Conservation (phyloP, 1,140 invertebrate species). For the Heliconius hermathena region DNA sequence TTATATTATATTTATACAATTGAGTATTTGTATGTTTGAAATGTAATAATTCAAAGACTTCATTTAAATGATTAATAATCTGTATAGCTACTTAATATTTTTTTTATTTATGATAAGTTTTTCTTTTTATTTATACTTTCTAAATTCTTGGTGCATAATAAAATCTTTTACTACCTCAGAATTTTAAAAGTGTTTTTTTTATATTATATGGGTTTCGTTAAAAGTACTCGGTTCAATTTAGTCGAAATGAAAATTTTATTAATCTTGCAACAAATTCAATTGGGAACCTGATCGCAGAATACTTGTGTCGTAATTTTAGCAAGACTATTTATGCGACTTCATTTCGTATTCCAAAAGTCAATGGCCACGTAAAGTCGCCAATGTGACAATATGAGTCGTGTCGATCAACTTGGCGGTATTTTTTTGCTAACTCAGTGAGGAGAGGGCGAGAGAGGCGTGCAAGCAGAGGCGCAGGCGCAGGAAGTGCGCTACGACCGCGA, state of each 20-base stretch:
- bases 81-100: too few relatives aligned
- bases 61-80: too few relatives aligned
- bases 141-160: neutral
- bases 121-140: neutral
- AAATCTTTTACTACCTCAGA: neutral
- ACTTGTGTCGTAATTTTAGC: constrained; percentile 11
- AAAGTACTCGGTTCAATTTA: neutral
- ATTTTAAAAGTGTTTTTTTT: neutral
- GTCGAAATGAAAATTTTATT: constrained; percentile 12
- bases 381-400: constrained; percentile 45
- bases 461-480: constrained; percentile 39
- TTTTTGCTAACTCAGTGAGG: constrained; percentile 48
- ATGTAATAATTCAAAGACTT: too few relatives aligned
- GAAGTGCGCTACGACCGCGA: constrained; percentile 63
- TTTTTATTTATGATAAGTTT: neutral
- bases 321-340: constrained; percentile 23
- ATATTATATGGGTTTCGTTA: neutral
- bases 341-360: constrained; percentile 48
- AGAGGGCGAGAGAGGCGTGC: constrained; percentile 22
- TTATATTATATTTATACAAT: neutral
- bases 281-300: constrained; percentile 1
- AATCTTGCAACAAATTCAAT: constrained; percentile 6
- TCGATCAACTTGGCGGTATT: constrained; percentile 47
- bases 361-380: constrained; percentile 45
- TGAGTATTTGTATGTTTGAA: neutral